A percentile compares a stretch with the other conserved stretches of the same genome.
Conservation (phyloP, 2,888 invertebrate genomes). For the Microdon myrmicae region DNA sequence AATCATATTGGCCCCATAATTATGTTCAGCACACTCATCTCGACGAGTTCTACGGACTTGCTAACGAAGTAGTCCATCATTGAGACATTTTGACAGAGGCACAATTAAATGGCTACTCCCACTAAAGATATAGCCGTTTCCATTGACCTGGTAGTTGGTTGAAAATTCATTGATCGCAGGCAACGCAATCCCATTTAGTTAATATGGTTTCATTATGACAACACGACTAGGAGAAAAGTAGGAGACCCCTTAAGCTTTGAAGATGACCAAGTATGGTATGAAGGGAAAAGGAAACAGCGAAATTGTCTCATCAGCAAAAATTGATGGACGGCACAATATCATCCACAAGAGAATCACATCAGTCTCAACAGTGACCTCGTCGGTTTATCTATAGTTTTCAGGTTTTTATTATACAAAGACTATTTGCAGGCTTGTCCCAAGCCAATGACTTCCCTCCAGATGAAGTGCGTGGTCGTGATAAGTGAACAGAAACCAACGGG, state of each 20-base stretch:
- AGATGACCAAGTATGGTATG: slow-evolving; percentile 22
- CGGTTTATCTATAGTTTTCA: slow-evolving; percentile 11
- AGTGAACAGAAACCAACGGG: slow-evolving; percentile 36
- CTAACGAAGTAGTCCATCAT: slow-evolving; percentile 37
- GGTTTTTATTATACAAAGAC: slow-evolving; percentile 21
- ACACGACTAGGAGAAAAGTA: slow-evolving; percentile 25
- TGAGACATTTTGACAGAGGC: slow-evolving; percentile 49
- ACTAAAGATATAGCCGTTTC: slow-evolving; percentile 30
- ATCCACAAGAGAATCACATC: slow-evolving; percentile 23
- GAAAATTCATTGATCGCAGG: slow-evolving; percentile 17
- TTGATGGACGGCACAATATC: slow-evolving; percentile 43
- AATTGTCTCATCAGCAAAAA: slow-evolving; percentile 30
- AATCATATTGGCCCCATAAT: no score
- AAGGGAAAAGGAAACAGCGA: slow-evolving; percentile 6
- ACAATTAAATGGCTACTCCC: slow-evolving; percentile 48
- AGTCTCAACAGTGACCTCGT: slow-evolving; percentile 11
- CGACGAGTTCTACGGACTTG: no score
- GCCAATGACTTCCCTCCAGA: background rate
- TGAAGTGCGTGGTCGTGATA: background rate
- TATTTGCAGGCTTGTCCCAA: slow-evolving; percentile 24
- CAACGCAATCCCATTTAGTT: slow-evolving; percentile 39
- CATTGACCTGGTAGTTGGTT: slow-evolving; percentile 10
- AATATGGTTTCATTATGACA: slow-evolving; percentile 38
- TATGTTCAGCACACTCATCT: no score
- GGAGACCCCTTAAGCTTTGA: slow-evolving; percentile 30